Conservation (phyloP, 2,113 vertebrate species). For the Xerus inauris region DNA sequence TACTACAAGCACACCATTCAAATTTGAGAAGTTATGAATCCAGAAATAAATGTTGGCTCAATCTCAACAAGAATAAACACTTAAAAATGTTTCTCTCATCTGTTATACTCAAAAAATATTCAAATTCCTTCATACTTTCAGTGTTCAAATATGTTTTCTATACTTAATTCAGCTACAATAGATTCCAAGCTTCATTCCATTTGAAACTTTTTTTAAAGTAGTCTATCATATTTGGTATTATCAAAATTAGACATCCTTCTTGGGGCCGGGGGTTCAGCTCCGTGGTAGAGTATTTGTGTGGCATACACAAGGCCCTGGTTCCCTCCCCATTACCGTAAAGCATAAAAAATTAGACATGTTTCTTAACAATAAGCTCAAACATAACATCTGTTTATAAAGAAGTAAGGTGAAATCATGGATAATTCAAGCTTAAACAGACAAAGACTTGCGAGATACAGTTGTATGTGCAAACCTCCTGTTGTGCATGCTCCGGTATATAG, state of each 20-base stretch:
- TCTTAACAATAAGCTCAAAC: not conserved
- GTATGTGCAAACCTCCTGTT: not conserved
- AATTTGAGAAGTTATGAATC: conserved; percentile 4
- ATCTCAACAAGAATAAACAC: not conserved
- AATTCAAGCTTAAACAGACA: not conserved
- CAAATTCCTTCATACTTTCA: not conserved
- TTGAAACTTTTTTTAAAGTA: not conserved
- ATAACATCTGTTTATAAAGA: not conserved
- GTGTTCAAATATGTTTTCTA: conserved; percentile 7
- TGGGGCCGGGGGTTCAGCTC: not conserved
- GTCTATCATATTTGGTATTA: not conserved
- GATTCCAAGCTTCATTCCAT: conserved; percentile 10
- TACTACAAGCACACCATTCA: not conserved
- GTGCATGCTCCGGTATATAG: not conserved
- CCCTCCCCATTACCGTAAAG: not conserved
- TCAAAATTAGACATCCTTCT: conserved; percentile 4
- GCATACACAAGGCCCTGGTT: not conserved
- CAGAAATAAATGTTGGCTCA: not conserved
- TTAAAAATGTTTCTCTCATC: not conserved
- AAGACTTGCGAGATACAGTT: not conserved
- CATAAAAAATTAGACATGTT: not conserved
- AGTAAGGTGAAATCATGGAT: not conserved
- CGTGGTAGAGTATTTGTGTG: not conserved
- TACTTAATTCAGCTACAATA: not conserved
- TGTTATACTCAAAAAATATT: not conserved